Evolutionary conservation across 1,140 invertebrate species (phyloP), one percentile per base, ranked within the genome.

Genomic region (Mizuhopecten yessoensis): DNA sequence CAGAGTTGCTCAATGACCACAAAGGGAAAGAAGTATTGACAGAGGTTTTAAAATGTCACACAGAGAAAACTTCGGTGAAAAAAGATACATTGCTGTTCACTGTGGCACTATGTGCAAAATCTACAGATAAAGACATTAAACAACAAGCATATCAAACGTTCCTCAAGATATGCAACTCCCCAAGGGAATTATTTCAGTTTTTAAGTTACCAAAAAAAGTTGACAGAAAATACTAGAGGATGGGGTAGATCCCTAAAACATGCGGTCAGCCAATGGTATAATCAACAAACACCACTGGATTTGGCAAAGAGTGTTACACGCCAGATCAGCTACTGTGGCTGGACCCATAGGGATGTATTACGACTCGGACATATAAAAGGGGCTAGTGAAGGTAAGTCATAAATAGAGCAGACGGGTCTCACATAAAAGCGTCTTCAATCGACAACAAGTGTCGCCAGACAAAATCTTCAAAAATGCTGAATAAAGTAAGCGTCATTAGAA

Each of bases 301-400:
- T 98, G 2, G 97, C 97, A 0, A 97, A 97, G 92, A 97, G 97
- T 89, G 97, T 98, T 0, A 97, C 97, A 0, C 97, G 97, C 94
- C 97, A 97, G 33, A 97, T 97, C 91, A 96, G 97, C 2, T 97
- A 97, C 93, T 97, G 97, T 93, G 97, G 97, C 5, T 98, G 97
- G 96, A 97, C 97, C 0, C 98, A 98, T 95, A 97, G 97, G 92
- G 98, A 98, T 94, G 96, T 98, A 33, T 95, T 98, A 1, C 97
- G 97, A 92, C 97, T 98, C 88, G 97, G 97, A 33, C 98, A 98
- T 96, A 92, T 97, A 7, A 97, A 97, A 92, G 92, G 95, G 34
- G 95, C 95, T 92, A 96, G 97, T 93, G 94, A 96, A 96, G 97
- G 97, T 97, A 96, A 94, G 92, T 57, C 23, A 87, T 34, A 0